Evolutionary conservation across 2,888 invertebrate genomes (phyloP), one percentile per base, ranked within the genome.

Genomic region (Fissipunctia ypsillon): DNA sequence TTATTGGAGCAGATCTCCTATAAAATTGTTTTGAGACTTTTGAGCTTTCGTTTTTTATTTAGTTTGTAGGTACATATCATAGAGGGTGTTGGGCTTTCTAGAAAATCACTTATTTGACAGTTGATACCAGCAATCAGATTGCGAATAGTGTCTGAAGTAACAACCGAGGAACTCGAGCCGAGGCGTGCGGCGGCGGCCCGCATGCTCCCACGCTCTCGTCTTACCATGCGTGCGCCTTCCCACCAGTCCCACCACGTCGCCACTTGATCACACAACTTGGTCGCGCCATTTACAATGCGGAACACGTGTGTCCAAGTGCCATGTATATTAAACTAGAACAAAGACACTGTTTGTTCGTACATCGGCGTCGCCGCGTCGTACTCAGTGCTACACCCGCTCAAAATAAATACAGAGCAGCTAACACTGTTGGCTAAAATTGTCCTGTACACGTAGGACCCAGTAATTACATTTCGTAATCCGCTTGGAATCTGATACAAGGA

Each of bases 141-240:
- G 73, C 69, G 63, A 73, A 57, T 78, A 69, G 70, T 80, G 71
- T 74, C 31, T 78, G 61, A 73, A 59, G 72, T 71, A 65, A 86
- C 81, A 86, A 86, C 70, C 84, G n/a, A n/a, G n/a, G n/a, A n/a
- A n/a, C n/a, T n/a, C 77, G 84, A 85, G 80, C 81, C 82, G 69
- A 76, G 81, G 78, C 80, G 89, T 92, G 57, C 52, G 76, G 80
- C 63, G 59, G 72, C 57, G 28, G 88, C 94, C 94, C 94, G 94
- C 93, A 94, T 94, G 89, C 88, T 95, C 95, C 92, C 95, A 95
- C 95, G 95, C 91, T 92, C 90, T 94, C 93, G 88, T 85, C 90
- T 93, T 93, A 91, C 91, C 73, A 81, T 83, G 71, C 70, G 74
- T 81, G 83, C 85, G 84, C 85, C 89, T 88, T 89, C 90, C 88